Percentiles rank a stretch among this genome's conserved stretches.
These are phyloP conservation scores for Drosophila merina DNA, from an alignment of 2,888 invertebrate species.

Conservation along the genomic window DNA sequence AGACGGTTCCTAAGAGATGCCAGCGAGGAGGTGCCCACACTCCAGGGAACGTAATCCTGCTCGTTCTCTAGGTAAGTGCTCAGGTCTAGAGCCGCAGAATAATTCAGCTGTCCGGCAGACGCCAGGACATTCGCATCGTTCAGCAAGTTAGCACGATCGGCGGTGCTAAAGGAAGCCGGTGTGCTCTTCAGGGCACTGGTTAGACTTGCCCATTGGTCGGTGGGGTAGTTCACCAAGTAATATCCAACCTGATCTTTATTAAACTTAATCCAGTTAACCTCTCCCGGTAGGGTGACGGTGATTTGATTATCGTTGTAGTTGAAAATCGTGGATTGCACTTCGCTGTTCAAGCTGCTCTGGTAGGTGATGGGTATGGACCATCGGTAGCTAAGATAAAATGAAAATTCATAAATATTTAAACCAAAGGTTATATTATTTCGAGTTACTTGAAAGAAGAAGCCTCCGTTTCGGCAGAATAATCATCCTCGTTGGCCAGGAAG, in stretches of 20 bases:
- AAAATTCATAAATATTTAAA: neutral
- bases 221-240: slow-evolving; percentile 93
- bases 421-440: neutral
- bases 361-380: slow-evolving; percentile 95
- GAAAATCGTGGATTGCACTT: slow-evolving; percentile 82
- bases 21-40: slow-evolving; percentile 86
- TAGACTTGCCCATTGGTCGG: slow-evolving; percentile 87
- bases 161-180: slow-evolving; percentile 84
- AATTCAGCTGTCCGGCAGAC: slow-evolving; percentile 88
- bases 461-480: slow-evolving; percentile 84
- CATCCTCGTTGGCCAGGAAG: slow-evolving; percentile 89
- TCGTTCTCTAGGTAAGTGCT: slow-evolving; percentile 89
- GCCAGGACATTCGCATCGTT: slow-evolving; percentile 94
- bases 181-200: slow-evolving; percentile 80
- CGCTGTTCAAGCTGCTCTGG: slow-evolving; percentile 85
- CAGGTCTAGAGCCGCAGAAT: slow-evolving; percentile 88
- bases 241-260: slow-evolving; percentile 94
- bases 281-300: slow-evolving; percentile 84
- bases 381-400: slow-evolving; percentile 86
- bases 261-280: slow-evolving; percentile 90
- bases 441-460: slow-evolving; percentile 85
- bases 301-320: slow-evolving; percentile 80
- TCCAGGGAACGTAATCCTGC: slow-evolving; percentile 90
- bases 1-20: slow-evolving; percentile 85
- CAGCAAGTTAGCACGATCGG: slow-evolving; percentile 91